Base-by-base conservation (phyloP, 2,797 vertebrate genomes). In the Syndactyla subalaris region DNA sequence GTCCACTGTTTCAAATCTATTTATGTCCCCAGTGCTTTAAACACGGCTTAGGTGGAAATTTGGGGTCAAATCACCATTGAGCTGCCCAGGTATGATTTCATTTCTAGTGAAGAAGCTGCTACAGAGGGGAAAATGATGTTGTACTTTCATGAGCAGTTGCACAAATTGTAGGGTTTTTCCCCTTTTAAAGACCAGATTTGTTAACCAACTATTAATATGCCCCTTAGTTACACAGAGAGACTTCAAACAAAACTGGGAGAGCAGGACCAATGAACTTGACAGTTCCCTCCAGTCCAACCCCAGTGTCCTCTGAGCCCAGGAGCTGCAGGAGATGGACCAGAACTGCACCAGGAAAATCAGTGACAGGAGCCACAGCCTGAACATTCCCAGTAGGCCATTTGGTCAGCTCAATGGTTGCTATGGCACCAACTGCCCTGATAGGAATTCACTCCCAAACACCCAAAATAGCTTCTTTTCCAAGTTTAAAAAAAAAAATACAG, bases 371-470 rank as follows among this genome's bases (percentile, higher is more conserved):
- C 81, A 91, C n/a, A 32, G 18, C 41, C 49, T 71, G 54, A 82
- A 49, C 55, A 83, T 78, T 75, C 86, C 49, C 58, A 30, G 83
- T 71, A 68, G 68, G 77, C 51, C 65, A 68, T 76, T 76, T 72
- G 48, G 49, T 90, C 75, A 85, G 79, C 66, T 59, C 62, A 95
- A 63, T 67, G 79, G 86, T 92, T 96, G 71, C 85, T 81, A 89
- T 93, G 89, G 78, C 75, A 85, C 45, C 82, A 88, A 59, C 57
- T 45, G 27, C 36, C 66, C 39, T 84, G n/a, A 39, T 18, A 70
- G 21, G n/a, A 85, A 82, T 85, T 59, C 46, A 61, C 49, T 61
- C 30, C 41, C 62, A 57, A 71, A 85, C 63, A 67, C 22, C 17
- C 36, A 68, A 93, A 92, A 88, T 85, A 90, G 27, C 39, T 82